Evolutionary conservation across 2,113 vertebrate species (phyloP), one percentile per base, ranked within the genome.

Genomic region (Circaetus cinerascens): DNA sequence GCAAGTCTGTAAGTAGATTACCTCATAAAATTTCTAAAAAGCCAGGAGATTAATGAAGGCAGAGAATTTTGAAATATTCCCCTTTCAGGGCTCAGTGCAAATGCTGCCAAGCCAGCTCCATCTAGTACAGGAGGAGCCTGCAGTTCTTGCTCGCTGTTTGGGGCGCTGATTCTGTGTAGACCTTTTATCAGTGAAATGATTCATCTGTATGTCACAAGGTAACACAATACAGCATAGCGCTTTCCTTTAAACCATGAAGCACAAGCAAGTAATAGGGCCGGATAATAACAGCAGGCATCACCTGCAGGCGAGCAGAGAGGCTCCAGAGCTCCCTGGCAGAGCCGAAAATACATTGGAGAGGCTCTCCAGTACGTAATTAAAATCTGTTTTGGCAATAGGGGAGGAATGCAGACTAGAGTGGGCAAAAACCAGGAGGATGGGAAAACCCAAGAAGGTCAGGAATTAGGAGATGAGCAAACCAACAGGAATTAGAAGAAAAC

Each of bases 331-430:
- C 45, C 77, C 80, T 86, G 90, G 71, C 85, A 87, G 81, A 88
- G 92, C 79, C 77, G 89, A 22, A 78, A 60, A 85, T 53, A 34
- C 91, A 41, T 57, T 21, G 48, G 89, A 91, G 83, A 91, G 74
- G 62, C 87, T 94, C 91, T 87, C 57, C 55, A 68, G 87, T 29
- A 19, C 5, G 13, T 91, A 87, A 95, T 97, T 78, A 87, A 78
- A 76, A 73, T 75, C 76, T 94, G 89, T 72, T 95, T 93, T 85
- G 94, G 97, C 91, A 93, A 36, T 23, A 82, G 57, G 74, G 41
- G 63, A 95, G 77, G 91, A 95, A 79, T 79, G 84, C 77, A 79
- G 84, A 16, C 75, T 16, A 7, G 56, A 81, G n/a, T 11, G 32
- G 81, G 62, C 69, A 74, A 66, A 90, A 93, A 73, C 9, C 55